These are phyloP conservation scores for Syngnathus rostellatus DNA, from an alignment of 2,797 vertebrate species.

Conservation along the genomic window DNA sequence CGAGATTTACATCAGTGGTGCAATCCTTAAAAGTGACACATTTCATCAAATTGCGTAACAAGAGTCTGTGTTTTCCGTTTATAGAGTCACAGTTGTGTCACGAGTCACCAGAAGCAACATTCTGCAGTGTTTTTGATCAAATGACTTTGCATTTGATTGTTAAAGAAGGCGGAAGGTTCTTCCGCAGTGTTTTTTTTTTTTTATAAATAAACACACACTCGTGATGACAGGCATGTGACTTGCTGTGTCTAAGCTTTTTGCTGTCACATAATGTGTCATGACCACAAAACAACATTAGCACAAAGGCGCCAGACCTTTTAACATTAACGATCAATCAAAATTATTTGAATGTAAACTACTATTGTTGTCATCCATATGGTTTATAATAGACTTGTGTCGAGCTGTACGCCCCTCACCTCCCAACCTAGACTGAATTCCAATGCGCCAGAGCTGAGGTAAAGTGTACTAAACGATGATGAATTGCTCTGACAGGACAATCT, in stretches of 20 bases:
- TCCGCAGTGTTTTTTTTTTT: slow-evolving; percentile 33
- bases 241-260: slow-evolving; percentile 56
- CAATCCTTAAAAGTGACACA: no score
- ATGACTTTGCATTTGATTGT: slow-evolving; percentile 25
- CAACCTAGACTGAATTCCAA: background rate
- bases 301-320: background rate
- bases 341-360: background rate
- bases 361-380: background rate
- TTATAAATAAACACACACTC: slow-evolving; percentile 61
- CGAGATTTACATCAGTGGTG: background rate
- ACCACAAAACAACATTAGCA: slow-evolving; percentile 24
- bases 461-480: background rate
- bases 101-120: slow-evolving; percentile 2
- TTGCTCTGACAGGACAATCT: background rate
- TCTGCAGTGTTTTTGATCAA: slow-evolving; percentile 6
- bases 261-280: slow-evolving; percentile 58
- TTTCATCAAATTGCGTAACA: background rate
- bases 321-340: background rate
- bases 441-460: background rate
- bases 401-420: background rate
- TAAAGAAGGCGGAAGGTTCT: slow-evolving; percentile 27
- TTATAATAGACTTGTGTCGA: background rate
- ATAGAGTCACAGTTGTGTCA: background rate
- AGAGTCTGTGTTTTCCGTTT: background rate
- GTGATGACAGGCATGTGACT: slow-evolving; percentile 68